Evolutionary conservation across 1,140 invertebrate genomes (phyloP), one percentile per base, ranked within the genome.

Genomic region (Procambarus clarkii): DNA sequence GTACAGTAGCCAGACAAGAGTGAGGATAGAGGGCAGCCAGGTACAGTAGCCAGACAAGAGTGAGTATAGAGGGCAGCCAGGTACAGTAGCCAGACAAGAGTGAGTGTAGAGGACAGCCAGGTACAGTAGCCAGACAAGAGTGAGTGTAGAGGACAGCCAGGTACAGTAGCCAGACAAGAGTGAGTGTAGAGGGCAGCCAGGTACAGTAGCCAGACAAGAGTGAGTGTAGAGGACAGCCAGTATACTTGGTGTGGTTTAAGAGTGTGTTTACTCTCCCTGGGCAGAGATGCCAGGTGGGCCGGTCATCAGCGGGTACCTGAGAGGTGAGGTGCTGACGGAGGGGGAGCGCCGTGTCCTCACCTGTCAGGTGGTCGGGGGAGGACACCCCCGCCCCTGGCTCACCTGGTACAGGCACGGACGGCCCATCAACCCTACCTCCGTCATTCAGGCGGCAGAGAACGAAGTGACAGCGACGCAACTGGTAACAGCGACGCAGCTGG

Each of bases 341-440:
- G 98, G 98, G 11, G 97, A 97, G 3, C 95, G 97, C 18, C 96
- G 98, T 93, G 97, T 97, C 94, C 95, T 99, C 92, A 97, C 97
- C 77, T 99, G 99, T 95, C 97, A 97, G 87, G 98, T 98, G 34
- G 96, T 97, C 34, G 34, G 34, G 64, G 98, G 98, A 34, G 99
- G 99, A 54, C 99, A 99, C 95, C 99, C 99, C 50, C 94, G 97
- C 78, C 97, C 98, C 1, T 97, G 96, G 58, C 95, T 99, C 86
- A 97, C 96, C 3, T 98, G 97, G 98, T 98, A 97, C 94, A 98
- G 98, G 95, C 80, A 88, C 84, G 54, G 92, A 60, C 24, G 84
- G 82, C 84, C 90, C 85, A 76, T 92, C 85, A 69, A 86, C 11
- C 88, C 79, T 34, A 50, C 48, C 44, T 95, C 98, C 93, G 98